Percentiles rank a stretch among this genome's conserved stretches.
Evolutionary conservation across 2,113 vertebrate genomes (phyloP).

Genomic region (Fulmarus glacialis): DNA sequence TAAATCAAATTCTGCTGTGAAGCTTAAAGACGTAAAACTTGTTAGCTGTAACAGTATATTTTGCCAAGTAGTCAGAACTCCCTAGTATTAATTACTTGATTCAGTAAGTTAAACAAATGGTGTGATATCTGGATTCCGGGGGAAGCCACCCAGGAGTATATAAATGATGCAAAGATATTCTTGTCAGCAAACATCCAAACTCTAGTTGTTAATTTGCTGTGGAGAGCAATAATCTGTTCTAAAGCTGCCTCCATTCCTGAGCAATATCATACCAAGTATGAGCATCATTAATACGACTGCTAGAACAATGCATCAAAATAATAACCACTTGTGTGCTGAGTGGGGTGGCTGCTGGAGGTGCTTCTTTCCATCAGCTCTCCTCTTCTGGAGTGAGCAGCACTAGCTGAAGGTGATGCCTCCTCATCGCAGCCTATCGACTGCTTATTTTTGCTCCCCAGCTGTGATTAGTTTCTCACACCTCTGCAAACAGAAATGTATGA

Average conservation of each 20-base stretch:
- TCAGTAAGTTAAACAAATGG: slow-evolving; percentile 77
- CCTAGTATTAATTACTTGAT: slow-evolving; percentile 76
- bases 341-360: neutral
- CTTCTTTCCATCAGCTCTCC: neutral
- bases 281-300: neutral
- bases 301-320: neutral
- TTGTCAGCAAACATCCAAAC: slow-evolving; percentile 32
- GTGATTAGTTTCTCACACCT: neutral
- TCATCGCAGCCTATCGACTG: neutral
- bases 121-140: slow-evolving; percentile 67
- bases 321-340: neutral
- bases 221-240: neutral
- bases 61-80: slow-evolving; percentile 66
- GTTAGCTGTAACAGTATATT: slow-evolving; percentile 68
- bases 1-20: slow-evolving; percentile 71
- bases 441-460: neutral
- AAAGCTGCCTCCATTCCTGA: neutral
- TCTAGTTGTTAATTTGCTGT: slow-evolving; percentile 24
- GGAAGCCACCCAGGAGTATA: slow-evolving; percentile 56
- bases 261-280: neutral
- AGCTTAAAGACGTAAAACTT: slow-evolving; percentile 72
- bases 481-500: neutral
- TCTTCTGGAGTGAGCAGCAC: neutral
- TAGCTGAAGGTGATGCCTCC: neutral
- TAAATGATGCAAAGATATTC: slow-evolving; percentile 12